Base-by-base conservation (phyloP, 2,113 vertebrate species). In the Podarcis muralis region DNA sequence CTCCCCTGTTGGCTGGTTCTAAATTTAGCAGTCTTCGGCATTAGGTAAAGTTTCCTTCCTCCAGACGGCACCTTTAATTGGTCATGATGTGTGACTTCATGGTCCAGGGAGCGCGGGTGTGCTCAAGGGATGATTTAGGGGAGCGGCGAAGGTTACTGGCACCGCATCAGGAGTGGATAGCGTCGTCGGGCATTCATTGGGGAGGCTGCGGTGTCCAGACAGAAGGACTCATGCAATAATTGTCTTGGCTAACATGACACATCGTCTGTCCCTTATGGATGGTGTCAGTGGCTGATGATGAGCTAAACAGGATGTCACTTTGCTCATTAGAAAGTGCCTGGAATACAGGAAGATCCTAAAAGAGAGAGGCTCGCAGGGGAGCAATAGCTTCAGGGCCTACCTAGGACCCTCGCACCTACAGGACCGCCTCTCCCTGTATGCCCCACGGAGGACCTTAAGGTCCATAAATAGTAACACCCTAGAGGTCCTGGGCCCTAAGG, bases 21-120 rank as follows among this genome's bases (percentile, higher is more conserved):
- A 83, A 89, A 92, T 93, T 82, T 89, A 90, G 81, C 81, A 57
- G 75, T 76, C 86, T 86, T 53, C 83, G n/a, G 91, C 90, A 92
- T 89, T 81, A 85, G 59, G 88, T 80, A 89, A 81, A 69, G 81
- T 77, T 89, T 81, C 88, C 87, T 89, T 92, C 80, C 75, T 87
- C 78, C 76, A 81, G 85, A 89, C 82, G 71, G 79, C 77, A 83
- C 81, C 80, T 81, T 84, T 92, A 92, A 93, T 93, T 92, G 91
- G 82, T 71, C 57, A 62, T 75, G 78, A 88, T 86, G 72, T 69
- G 72, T 90, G 89, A 65, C 81, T 91, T 78, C 83, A 53, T 32
- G 85, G 88, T 53, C 69, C 81, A 27, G 30, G 27, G 78, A 25
- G 81, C 53, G 25, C 35, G 32, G 75, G 13, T 40, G 43, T 5